These are phyloP conservation scores for Nipponia nippon DNA, from an alignment of 2,113 vertebrate species.

Conservation along the genomic window DNA sequence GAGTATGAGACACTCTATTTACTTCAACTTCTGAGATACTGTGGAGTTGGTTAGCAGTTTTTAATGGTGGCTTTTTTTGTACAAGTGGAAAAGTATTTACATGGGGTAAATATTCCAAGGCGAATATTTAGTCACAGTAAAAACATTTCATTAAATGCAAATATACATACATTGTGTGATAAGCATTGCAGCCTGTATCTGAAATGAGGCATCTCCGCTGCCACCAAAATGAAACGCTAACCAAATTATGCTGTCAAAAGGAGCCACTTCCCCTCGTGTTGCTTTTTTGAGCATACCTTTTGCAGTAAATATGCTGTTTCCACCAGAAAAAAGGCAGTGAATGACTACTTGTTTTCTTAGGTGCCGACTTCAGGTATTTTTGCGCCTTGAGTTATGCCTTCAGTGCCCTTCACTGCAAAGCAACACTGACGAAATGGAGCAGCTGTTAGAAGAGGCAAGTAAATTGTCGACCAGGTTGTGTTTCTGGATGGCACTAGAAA, in stretches of 20 bases:
- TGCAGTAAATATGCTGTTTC: neutral
- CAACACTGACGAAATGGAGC: conserved; percentile 70
- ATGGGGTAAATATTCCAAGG: neutral
- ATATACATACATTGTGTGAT: neutral
- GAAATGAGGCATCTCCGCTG: neutral
- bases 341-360: conserved; percentile 62
- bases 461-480: neutral
- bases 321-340: neutral
- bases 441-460: conserved; percentile 86
- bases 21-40: neutral
- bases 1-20: conserved; percentile 78
- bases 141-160: neutral
- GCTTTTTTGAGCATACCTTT: neutral
- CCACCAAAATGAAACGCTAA: conserved; percentile 2
- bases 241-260: neutral
- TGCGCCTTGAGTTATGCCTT: conserved; percentile 86
- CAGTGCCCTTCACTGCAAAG: conserved; percentile 68
- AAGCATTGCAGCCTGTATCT: neutral
- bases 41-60: neutral
- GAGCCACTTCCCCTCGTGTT: neutral
- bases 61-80: neutral
- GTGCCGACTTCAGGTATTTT: conserved; percentile 86
- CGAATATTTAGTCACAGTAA: neutral
- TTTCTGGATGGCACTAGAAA: neutral
- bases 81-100: neutral